A percentile compares a stretch with the other conserved stretches of the same genome.
These are phyloP conservation scores for Coreius guichenoti DNA, from an alignment of 2,797 vertebrate species.

Conservation along the genomic window DNA sequence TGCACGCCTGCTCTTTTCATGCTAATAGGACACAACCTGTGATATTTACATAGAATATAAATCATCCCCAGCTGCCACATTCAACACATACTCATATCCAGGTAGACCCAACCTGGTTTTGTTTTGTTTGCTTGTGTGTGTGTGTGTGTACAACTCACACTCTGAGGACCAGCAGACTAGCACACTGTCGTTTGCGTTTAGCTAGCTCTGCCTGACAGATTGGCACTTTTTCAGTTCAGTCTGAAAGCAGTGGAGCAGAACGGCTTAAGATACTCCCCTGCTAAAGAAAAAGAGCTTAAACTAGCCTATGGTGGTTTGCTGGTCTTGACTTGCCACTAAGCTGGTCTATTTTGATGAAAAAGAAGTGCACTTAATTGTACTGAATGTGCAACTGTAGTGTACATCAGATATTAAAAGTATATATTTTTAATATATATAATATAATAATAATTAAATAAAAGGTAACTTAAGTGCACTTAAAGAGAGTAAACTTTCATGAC, in stretches of 20 bases:
- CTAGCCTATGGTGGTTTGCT: not conserved
- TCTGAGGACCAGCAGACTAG: not conserved
- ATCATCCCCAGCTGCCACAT: conserved; percentile 7
- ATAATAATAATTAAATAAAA: not conserved
- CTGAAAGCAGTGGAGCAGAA: conserved; percentile 1
- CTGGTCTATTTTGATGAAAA: not conserved
- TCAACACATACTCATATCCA: not conserved
- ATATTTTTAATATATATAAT: not conserved
- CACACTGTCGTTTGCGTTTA: not conserved
- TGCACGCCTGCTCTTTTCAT: conserved; percentile 43
- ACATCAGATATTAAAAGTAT: not conserved
- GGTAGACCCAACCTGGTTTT: not conserved
- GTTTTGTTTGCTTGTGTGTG: not conserved
- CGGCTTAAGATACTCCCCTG: not conserved
- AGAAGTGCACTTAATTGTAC: not conserved
- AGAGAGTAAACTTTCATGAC: not conserved
- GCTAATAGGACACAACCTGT: conserved; percentile 44
- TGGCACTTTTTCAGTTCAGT: conserved; percentile 6
- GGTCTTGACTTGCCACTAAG: conserved; percentile 3
- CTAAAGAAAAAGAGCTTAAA: conserved; percentile 7
- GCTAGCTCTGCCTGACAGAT: not conserved
- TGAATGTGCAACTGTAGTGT: not conserved
- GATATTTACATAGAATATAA: conserved; percentile 46
- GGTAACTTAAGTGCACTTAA: too few relatives aligned
- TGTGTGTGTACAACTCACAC: not conserved